These are phyloP conservation scores for Drosophila prolongata DNA, from an alignment of 2,888 invertebrate genomes.

Conservation along the genomic window DNA sequence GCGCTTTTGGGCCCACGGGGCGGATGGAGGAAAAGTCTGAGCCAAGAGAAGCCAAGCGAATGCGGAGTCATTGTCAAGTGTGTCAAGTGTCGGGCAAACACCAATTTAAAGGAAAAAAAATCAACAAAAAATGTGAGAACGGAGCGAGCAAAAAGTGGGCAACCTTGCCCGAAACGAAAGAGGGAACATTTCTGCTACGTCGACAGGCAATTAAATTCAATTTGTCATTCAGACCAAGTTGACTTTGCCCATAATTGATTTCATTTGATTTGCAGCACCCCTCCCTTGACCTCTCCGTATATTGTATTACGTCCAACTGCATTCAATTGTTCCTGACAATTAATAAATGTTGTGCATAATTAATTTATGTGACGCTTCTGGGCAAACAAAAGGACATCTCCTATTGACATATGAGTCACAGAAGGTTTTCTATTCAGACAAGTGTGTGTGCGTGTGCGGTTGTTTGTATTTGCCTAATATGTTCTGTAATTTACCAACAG, in stretches of 20 bases:
- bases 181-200: slow-evolving; percentile 43
- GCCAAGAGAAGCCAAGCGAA: slow-evolving; percentile 48
- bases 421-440: slow-evolving; percentile 18
- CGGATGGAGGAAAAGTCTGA: slow-evolving; percentile 22
- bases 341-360: slow-evolving; percentile 72
- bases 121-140: slow-evolving; percentile 4
- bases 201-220: slow-evolving; percentile 67
- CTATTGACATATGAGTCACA: slow-evolving; percentile 40
- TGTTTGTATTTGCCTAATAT: slow-evolving; percentile 43
- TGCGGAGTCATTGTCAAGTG: slow-evolving; percentile 67
- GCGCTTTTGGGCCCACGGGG: slow-evolving; percentile 46
- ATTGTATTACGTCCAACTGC: slow-evolving; percentile 51
- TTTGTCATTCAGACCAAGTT: slow-evolving; percentile 67
- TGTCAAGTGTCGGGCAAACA: slow-evolving; percentile 57
- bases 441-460: slow-evolving; percentile 4
- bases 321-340: slow-evolving; percentile 72
- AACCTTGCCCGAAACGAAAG: slow-evolving; percentile 11
- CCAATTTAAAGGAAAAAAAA: slow-evolving; percentile 55
- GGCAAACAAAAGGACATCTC: slow-evolving; percentile 60
- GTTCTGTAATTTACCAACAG: slow-evolving; percentile 59
- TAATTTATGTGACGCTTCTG: slow-evolving; percentile 64
- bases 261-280: slow-evolving; percentile 59
- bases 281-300: not conserved
- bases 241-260: slow-evolving; percentile 73
- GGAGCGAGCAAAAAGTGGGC: slow-evolving; percentile 36